Percentiles rank a stretch among this genome's conserved stretches.
phyloP scores from a whole-genome alignment of 2,797 vertebrate genomes.

The Mormyrops attenuatus region DNA sequence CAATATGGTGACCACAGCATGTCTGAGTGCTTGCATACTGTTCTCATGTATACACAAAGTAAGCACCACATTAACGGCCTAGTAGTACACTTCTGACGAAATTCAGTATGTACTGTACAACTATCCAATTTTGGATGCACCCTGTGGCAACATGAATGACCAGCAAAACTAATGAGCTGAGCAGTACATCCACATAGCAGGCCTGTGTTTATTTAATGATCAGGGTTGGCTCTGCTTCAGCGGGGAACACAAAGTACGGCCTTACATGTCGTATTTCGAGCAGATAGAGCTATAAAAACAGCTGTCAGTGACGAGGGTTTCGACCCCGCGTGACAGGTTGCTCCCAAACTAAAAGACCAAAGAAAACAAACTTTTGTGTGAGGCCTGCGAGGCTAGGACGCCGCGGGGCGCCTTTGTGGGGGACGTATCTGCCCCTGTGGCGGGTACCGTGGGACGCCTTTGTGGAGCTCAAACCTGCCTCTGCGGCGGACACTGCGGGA shows the following conservation, averaged over 20 bases:
- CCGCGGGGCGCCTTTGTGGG: constrained; percentile 76
- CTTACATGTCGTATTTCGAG: neutral
- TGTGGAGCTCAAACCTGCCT: no score
- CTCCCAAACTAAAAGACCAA: neutral
- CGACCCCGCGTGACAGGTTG: neutral
- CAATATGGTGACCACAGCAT: neutral
- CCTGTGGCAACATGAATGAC: neutral
- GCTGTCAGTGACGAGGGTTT: neutral
- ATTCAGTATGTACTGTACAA: neutral
- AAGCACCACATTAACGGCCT: neutral
- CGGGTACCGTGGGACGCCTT: no score
- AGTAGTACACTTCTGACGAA: neutral
- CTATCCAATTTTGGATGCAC: neutral
- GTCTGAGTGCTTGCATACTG: neutral
- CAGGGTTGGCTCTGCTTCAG: neutral
- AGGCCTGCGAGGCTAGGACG: constrained; percentile 32
- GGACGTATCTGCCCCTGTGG: constrained; percentile 36
- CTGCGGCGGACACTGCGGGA: no score
- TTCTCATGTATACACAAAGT: neutral
- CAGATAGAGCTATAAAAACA: neutral
- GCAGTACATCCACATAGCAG: neutral
- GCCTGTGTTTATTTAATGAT: neutral
- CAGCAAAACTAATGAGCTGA: neutral
- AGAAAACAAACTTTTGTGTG: neutral
- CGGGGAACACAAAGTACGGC: neutral